phyloP scores from a whole-genome alignment of 2,888 invertebrate genomes.

The Nymphalis polychloros region DNA sequence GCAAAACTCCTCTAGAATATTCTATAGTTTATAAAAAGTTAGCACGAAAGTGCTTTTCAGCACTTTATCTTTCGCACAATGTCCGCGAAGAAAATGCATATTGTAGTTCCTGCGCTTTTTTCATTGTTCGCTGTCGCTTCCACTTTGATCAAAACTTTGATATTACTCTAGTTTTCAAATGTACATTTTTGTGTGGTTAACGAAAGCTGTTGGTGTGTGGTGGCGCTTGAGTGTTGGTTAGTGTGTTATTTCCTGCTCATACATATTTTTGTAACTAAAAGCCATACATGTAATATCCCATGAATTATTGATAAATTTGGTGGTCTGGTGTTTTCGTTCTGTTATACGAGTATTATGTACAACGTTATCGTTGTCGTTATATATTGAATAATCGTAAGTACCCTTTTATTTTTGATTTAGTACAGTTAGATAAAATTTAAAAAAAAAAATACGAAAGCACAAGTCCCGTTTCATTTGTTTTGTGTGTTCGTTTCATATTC shows the following conservation, averaged over 20 bases:
- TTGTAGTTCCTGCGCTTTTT: background rate
- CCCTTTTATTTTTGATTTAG: no score
- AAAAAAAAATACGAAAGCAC: no score
- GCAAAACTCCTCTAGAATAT: background rate
- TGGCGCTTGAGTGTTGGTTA: background rate
- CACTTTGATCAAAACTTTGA: background rate
- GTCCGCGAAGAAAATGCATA: conserved; percentile 10
- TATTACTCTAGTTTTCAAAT: conserved; percentile 11
- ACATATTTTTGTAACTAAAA: background rate
- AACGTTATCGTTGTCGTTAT: no score
- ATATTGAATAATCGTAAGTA: no score
- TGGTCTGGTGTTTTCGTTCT: no score
- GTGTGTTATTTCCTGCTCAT: conserved; percentile 3
- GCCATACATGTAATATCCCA: no score
- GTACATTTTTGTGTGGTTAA: conserved; percentile 15
- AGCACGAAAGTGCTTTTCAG: background rate
- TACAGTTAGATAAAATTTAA: no score
- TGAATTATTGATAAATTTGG: no score
- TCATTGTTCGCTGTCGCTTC: conserved; percentile 4
- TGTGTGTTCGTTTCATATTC: background rate
- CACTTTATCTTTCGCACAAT: background rate
- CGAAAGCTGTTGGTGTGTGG: conserved; percentile 14
- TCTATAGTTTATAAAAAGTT: background rate
- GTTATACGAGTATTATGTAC: no score
- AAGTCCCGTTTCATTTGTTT: no score